These are phyloP conservation scores for Emys orbicularis DNA, from an alignment of 2,797 vertebrate genomes.

Conservation along the genomic window DNA sequence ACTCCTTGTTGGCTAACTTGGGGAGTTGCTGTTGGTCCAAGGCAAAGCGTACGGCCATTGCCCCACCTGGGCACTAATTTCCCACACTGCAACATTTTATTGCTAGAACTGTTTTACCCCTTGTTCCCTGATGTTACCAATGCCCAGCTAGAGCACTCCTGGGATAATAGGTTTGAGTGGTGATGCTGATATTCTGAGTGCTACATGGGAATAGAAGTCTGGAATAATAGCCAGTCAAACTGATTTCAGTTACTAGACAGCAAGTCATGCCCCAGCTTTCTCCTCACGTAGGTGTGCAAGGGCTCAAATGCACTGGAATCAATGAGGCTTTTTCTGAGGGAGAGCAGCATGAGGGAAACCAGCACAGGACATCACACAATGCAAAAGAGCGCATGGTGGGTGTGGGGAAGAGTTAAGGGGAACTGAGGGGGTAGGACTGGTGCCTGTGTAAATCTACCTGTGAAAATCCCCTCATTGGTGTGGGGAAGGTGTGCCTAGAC, in stretches of 20 bases:
- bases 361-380: background rate
- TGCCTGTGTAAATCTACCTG: background rate
- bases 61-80: background rate
- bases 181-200: accelerated
- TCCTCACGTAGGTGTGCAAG: background rate
- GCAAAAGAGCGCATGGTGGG: accelerated
- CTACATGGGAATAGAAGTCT: background rate
- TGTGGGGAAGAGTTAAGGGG: background rate
- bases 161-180: background rate
- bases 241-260: background rate
- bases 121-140: background rate
- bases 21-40: background rate
- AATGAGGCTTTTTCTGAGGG: background rate
- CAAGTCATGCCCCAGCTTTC: background rate
- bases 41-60: background rate
- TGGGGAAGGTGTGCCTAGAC: too few relatives aligned
- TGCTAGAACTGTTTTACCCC: background rate
- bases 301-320: background rate
- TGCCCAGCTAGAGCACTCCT: background rate
- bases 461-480: background rate
- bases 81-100: background rate
- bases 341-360: background rate
- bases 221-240: background rate
- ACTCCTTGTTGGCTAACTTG: background rate
- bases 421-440: background rate